Base-by-base conservation (phyloP, 1,140 invertebrate genomes). In the Brachystomella parvula region DNA sequence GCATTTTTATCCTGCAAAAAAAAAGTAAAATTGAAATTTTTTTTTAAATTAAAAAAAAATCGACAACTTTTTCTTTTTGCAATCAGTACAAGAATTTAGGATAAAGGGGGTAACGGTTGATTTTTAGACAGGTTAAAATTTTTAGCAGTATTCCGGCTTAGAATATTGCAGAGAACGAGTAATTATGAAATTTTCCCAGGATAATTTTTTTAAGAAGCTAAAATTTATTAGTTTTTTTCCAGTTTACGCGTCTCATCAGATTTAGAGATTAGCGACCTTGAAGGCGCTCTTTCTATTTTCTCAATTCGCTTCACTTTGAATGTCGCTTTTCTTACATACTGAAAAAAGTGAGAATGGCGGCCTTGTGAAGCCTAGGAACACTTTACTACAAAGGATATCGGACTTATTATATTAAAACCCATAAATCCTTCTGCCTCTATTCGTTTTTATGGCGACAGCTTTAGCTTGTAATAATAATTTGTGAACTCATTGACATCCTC, bases 381-480 rank as follows among this genome's bases (percentile, higher is more conserved):
- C n/a, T 9, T 12, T 9, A 12, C 9, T n/a, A n/a, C 24, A 24
- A 53, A 24, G 3, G 12, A 15, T 53, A 15, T 53, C 6, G 49
- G 24, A 53, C 12, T 53, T 53, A 24, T 53, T 53, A 53, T 53
- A 53, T 53, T 53, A n/a, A 53, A 53, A 53, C 12, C 6, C 49
- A 53, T 53, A 53, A 53, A 53, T 53, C 49, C 24, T 53, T 53
- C 24, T 9, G 12, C 24, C 3, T 19, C n/a, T n/a, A n/a, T n/a
- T n/a, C n/a, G 9, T 53, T 53, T 53, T 26, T 39, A 39, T 19
- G 19, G 35, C 24, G 49, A 26, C 49, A 53, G 49, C 49, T 53
- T 53, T 17, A 19, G 6, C 49, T 53, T n/a, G n/a, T n/a, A n/a
- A 24, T 53, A 53, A 53, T 53, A 53, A 53, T 53, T 53, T 53